Evolutionary conservation across 2,888 invertebrate genomes (phyloP), one percentile per base, ranked within the genome.

Genomic region (Dicroscelio sp.): DNA sequence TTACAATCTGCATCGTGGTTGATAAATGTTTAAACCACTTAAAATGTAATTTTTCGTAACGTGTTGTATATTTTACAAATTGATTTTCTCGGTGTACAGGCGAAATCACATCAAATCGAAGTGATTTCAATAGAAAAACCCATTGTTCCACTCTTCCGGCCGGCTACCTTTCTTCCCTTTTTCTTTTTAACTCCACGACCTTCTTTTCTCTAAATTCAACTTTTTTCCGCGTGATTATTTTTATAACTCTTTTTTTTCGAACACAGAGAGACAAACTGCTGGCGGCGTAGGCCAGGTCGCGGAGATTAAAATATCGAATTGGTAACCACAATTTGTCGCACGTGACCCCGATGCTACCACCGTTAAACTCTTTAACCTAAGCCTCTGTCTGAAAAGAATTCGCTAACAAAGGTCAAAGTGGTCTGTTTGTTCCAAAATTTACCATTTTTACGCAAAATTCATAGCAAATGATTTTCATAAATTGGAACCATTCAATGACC

Each of bases 291-390:
- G 92, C 93, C 93, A 94, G 93, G 94, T 94, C 94, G 93, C 95
- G 95, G 94, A 96, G 96, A 96, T 96, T 96, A 96, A 96, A 96
- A 96, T 96, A 96, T 96, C 96, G 96, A 96, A 95, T 96, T 92
- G 92, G 92, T 91, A 93, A 92, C 90, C 88, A 93, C 93, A 94
- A 95, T 94, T 94, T 93, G 90, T 93, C 86, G 91, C 92, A 76
- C 93, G 90, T 95, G 94, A 95, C 94, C 94, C 93, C 94, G 89
- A 95, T 95, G 94, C 90, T n/a, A n/a, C n/a, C 86, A 69, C 69
- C 69, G 93, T 87, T 94, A 93, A 95, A 94, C 92, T 90, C 93
- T 95, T 94, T 95, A 94, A 91, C 89, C 43, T 78, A 69, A 71
- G 85, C n/a, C n/a, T n/a, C n/a, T n/a, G n/a, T n/a, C n/a, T n/a